phyloP scores from a whole-genome alignment of 2,113 vertebrate genomes.

The Rattus rattus region DNA sequence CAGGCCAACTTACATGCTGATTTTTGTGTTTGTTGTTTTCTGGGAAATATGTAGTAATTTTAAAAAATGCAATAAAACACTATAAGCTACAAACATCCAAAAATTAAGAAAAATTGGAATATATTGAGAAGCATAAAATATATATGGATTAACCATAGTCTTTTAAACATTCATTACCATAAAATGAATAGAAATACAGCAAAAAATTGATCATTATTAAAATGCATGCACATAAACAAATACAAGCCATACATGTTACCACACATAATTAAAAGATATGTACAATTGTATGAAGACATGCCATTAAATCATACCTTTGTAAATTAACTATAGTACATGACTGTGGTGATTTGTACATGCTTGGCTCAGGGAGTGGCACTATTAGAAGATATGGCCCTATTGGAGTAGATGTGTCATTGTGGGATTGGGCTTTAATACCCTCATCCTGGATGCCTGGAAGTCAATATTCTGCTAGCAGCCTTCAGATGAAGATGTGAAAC shows the following conservation, averaged over 20 bases:
- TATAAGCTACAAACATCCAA: not conserved
- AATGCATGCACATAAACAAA: not conserved
- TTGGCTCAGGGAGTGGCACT: no score
- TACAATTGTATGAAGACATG: not conserved
- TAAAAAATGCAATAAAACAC: not conserved
- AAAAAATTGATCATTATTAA: not conserved
- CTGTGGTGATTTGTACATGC: no score
- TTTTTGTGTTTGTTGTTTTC: not conserved
- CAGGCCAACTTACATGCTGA: not conserved
- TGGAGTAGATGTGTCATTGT: no score
- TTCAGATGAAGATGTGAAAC: no score
- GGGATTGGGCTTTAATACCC: no score
- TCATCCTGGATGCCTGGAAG: no score
- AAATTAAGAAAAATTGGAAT: not conserved
- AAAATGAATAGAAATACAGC: not conserved
- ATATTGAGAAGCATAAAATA: not conserved
- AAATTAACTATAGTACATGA: not conserved
- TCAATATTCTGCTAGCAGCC: no score
- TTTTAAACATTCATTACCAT: not conserved
- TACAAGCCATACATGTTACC: not conserved
- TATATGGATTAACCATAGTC: not conserved
- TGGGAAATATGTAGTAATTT: not conserved
- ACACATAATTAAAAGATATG: not conserved
- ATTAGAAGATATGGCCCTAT: no score
- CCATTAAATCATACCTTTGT: not conserved